These are phyloP conservation scores for Dorcus parallelipipedus DNA, from an alignment of 2,888 invertebrate species.

Conservation along the genomic window DNA sequence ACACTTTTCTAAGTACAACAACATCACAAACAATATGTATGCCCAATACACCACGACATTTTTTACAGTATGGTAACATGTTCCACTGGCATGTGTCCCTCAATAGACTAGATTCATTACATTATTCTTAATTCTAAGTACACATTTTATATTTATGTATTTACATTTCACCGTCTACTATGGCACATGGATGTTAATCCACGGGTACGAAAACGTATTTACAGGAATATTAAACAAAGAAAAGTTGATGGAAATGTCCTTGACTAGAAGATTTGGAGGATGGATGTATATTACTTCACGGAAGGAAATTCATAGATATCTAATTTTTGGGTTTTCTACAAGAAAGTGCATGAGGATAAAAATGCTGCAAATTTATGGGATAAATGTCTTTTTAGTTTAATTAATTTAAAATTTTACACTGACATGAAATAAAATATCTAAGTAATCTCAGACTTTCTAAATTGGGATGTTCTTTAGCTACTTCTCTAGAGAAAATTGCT, in stretches of 20 bases:
- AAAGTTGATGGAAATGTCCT: neutral
- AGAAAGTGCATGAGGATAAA: neutral
- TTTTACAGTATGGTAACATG: slow-evolving; percentile 26
- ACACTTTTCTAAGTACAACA: neutral
- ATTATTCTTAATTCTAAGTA: slow-evolving; percentile 13
- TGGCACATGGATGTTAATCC: slow-evolving; percentile 34
- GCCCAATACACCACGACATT: neutral
- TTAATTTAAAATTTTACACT: no score
- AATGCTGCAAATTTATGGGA: no score
- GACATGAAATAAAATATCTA: no score
- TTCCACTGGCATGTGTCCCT: slow-evolving; percentile 30
- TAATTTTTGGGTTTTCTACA: neutral
- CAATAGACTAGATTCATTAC: slow-evolving; percentile 13
- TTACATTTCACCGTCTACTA: slow-evolving; percentile 18
- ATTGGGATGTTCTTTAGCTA: no score
- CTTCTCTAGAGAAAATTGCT: no score
- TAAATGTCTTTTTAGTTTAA: no score
- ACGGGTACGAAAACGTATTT: slow-evolving; percentile 20
- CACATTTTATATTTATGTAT: slow-evolving; percentile 3
- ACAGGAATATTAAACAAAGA: neutral
- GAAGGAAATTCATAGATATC: neutral
- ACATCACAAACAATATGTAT: slow-evolving; percentile 4
- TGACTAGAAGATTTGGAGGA: neutral
- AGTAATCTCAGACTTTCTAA: no score
- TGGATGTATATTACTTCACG: neutral